Evolutionary conservation across 1,140 invertebrate species (phyloP).

Genomic region (Lerema accius): DNA sequence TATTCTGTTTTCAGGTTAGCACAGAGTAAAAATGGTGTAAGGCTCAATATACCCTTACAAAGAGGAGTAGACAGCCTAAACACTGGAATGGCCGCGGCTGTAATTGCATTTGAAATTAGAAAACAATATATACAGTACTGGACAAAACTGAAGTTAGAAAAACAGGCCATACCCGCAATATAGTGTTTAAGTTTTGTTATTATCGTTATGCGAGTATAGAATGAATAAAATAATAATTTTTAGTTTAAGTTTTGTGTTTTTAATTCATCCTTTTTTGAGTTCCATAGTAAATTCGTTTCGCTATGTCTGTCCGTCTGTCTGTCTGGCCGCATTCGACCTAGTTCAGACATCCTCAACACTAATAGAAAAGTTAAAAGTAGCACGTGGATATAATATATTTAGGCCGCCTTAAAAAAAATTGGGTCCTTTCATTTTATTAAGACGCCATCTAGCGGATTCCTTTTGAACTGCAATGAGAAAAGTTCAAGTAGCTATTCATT

Average conservation of each 20-base stretch:
- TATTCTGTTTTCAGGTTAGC: conserved; percentile 64
- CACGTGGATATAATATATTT: too few relatives aligned
- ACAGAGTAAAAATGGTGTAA: conserved; percentile 82
- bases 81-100: conserved; percentile 89
- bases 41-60: conserved; percentile 90
- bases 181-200: conserved; percentile 31
- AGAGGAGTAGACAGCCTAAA: conserved; percentile 94
- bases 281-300: too few relatives aligned
- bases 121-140: conserved; percentile 84
- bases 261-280: too few relatives aligned
- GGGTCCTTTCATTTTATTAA: too few relatives aligned
- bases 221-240: neutral
- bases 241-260: neutral
- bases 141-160: conserved; percentile 51
- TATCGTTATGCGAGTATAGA: neutral
- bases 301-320: too few relatives aligned
- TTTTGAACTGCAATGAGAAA: too few relatives aligned
- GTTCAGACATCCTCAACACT: too few relatives aligned
- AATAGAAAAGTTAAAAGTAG: too few relatives aligned
- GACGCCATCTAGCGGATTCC: too few relatives aligned
- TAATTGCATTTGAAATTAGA: conserved; percentile 93
- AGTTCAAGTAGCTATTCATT: too few relatives aligned
- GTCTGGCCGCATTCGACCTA: too few relatives aligned
- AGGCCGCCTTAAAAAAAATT: too few relatives aligned
- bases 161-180: conserved; percentile 38